Base-by-base conservation (phyloP, 53 echinoderm and acorn worm genomes). In the Arbacia lixula region DNA sequence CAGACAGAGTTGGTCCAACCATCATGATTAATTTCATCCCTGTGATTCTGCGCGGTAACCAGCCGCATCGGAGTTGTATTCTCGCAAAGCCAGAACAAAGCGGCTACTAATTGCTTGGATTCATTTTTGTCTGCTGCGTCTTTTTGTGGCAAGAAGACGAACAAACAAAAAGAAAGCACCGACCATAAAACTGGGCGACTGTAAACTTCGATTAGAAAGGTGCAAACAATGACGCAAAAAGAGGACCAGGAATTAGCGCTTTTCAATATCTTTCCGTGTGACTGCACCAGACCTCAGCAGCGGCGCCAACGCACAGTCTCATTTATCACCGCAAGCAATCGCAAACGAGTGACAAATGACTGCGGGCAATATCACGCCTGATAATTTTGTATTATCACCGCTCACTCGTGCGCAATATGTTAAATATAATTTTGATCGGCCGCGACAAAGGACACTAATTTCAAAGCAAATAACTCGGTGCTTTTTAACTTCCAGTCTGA, bases 401-500 rank as follows among this genome's bases (percentile, higher is more conserved):
- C 28, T 29, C 82, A 63, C 64, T 63, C 32, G 64, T 20, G 42
- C 82, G 82, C 62, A 46, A 81, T 30, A 49, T 81, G 82, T 81
- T 81, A 81, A 81, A 81, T 81, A 81, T 63, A 81, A 60, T 81
- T 81, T 81, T 81, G 82, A 81, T 81, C 82, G 64, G 40, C 41
- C 27, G 6, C 31, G 2, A 81, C 46, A 81, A 81, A 10, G 42
- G 63, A 21, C 82, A 33, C 82, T 81, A 81, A 81, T 81, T 81
- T 81, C 27, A 81, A 81, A 81, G 82, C 82, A 81, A 81, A 81
- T 81, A 81, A 63, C 58, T 77, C 77, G n/a, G n/a, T n/a, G n/a
- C n/a, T n/a, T n/a, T n/a, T n/a, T n/a, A n/a, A n/a, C n/a, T n/a
- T n/a, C n/a, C n/a, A n/a, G n/a, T n/a, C n/a, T n/a, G n/a, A n/a